These are phyloP conservation scores for Oriolus oriolus DNA, from an alignment of 2,113 vertebrate genomes.

Conservation along the genomic window DNA sequence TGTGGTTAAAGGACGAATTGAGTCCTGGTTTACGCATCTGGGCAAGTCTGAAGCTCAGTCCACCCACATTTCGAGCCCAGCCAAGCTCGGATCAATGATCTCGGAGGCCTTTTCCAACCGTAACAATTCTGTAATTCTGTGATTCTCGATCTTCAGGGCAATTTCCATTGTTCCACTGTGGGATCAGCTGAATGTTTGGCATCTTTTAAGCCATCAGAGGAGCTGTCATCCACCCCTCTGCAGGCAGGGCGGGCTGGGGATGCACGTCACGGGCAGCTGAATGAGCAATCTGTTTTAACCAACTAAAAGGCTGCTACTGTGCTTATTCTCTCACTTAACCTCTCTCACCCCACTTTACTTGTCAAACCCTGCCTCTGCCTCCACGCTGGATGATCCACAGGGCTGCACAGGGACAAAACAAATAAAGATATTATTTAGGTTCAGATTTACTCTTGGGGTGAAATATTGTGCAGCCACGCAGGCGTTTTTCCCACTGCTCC, in stretches of 20 bases:
- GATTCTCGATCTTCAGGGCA: fast-evolving
- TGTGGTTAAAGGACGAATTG: fast-evolving
- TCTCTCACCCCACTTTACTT: constrained; percentile 12
- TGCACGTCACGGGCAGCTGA: not conserved
- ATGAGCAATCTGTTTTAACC: constrained; percentile 24
- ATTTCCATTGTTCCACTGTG: not conserved
- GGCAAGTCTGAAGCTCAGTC: not conserved
- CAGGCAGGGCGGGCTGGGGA: not conserved
- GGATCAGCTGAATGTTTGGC: not conserved
- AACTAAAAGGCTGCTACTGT: not conserved
- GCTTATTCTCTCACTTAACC: constrained; percentile 22
- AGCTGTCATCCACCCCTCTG: not conserved
- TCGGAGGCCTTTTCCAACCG: not conserved
- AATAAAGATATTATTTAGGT: not conserved
- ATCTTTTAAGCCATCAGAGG: not conserved
- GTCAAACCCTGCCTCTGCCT: not conserved
- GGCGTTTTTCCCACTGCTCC: not conserved
- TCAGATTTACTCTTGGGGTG: not conserved
- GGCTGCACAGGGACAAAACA: not conserved
- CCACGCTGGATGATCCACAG: not conserved
- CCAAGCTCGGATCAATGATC: not conserved
- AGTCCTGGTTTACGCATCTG: fast-evolving
- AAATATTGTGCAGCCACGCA: not conserved
- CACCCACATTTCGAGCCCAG: fast-evolving
- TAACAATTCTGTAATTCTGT: not conserved